phyloP scores from a whole-genome alignment of 2,888 invertebrate genomes.

The Ichneumon xanthorius region DNA sequence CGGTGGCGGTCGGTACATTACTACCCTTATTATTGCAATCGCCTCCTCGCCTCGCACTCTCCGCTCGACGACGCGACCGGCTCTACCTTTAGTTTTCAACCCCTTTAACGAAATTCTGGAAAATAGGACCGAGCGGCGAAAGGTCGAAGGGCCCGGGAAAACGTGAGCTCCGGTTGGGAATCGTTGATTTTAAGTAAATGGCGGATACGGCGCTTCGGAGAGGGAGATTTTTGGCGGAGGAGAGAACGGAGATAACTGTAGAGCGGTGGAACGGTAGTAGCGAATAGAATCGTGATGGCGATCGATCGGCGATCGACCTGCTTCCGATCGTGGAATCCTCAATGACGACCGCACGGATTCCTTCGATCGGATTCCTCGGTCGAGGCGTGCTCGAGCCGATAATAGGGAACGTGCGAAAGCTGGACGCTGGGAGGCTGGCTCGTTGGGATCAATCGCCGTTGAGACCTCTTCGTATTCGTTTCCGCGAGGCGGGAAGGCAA shows the following conservation, averaged over 20 bases:
- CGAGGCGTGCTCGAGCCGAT: constrained; percentile 29
- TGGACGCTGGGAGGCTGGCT: constrained; percentile 14
- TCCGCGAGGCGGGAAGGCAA: constrained; percentile 61
- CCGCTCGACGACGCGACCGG: constrained; percentile 20
- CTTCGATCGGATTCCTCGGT: constrained; percentile 49
- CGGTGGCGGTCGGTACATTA: constrained; percentile 68
- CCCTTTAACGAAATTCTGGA: constrained; percentile 66
- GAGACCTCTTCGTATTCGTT: constrained; percentile 45
- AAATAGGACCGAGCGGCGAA: constrained; percentile 49
- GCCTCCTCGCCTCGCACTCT: constrained; percentile 51
- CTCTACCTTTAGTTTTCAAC: constrained; percentile 42
- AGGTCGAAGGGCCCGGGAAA: constrained; percentile 55
- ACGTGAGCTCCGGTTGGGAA: constrained; percentile 28
- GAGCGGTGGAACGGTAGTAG: background rate
- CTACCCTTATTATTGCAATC: constrained; percentile 73
- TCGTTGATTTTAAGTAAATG: constrained; percentile 62
- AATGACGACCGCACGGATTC: constrained; percentile 35
- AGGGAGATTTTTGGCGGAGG: constrained; percentile 5
- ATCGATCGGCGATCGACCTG: constrained; percentile 55
- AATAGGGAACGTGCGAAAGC: constrained; percentile 68
- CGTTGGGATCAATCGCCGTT: constrained; percentile 31
- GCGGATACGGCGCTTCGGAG: constrained; percentile 11
- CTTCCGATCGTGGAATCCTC: constrained; percentile 54
- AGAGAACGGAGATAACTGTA: constrained; percentile 7
- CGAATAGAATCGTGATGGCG: constrained; percentile 50